Conservation (phyloP, 2,113 vertebrate species). For the Atrichornis clamosus region DNA sequence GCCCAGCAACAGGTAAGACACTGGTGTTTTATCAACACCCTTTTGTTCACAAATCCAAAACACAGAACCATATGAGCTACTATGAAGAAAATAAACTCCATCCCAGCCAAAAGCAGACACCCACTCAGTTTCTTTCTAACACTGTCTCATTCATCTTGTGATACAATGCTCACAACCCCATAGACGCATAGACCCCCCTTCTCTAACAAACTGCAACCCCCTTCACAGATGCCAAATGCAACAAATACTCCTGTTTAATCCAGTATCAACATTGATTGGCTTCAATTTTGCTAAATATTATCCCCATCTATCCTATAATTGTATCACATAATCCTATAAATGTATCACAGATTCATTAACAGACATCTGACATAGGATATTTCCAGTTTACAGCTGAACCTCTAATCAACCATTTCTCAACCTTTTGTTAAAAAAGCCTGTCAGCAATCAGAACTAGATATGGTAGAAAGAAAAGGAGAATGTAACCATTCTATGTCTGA, state of each 20-base stretch:
- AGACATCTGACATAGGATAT: background rate
- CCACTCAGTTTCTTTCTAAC: background rate
- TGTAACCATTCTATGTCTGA: background rate
- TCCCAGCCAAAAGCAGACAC: background rate
- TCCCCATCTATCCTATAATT: background rate
- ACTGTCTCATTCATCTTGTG: background rate
- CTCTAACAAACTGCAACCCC: background rate
- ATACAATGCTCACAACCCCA: background rate
- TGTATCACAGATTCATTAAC: background rate
- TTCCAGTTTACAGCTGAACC: background rate
- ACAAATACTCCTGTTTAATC: background rate
- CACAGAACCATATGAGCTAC: background rate
- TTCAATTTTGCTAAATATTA: constrained; percentile 2
- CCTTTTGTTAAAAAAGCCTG: background rate
- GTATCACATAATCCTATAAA: no score
- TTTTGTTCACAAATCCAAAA: background rate
- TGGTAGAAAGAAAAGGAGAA: background rate
- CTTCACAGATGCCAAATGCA: background rate
- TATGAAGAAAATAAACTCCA: background rate
- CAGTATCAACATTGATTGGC: background rate
- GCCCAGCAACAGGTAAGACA: background rate
- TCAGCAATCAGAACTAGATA: background rate
- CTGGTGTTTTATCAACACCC: background rate
- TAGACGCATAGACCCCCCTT: background rate
- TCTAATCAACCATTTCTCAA: background rate